Conservation (phyloP, 1,140 invertebrate genomes). For the Antheraea pernyi region DNA sequence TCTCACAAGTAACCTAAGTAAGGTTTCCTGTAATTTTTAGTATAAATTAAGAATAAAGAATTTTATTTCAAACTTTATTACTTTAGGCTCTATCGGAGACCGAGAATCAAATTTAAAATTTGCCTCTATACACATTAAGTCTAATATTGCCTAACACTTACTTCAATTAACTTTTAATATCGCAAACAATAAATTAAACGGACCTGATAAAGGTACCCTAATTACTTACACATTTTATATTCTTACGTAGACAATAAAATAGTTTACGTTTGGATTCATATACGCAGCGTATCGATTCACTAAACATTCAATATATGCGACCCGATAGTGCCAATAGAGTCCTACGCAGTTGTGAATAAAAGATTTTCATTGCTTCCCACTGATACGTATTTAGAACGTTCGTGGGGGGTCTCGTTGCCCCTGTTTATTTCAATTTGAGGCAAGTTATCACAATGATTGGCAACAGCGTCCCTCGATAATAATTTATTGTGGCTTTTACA, state of each 20-base stretch:
- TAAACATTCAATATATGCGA: constrained; percentile 16
- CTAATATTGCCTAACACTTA: not conserved
- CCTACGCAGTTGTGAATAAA: constrained; percentile 20
- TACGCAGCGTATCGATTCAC: constrained; percentile 7
- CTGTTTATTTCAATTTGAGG: not conserved
- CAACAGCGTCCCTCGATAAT: no score
- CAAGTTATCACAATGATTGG: no score
- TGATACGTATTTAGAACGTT: not conserved
- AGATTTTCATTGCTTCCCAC: constrained; percentile 13
- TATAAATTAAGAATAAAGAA: not conserved
- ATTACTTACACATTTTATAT: constrained; percentile 13
- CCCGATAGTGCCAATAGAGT: constrained; percentile 17
- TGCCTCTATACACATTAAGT: not conserved
- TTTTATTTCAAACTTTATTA: no score
- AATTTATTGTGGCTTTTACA: no score
- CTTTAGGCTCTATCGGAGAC: no score
- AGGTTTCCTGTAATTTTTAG: not conserved
- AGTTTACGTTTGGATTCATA: not conserved
- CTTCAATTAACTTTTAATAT: not conserved
- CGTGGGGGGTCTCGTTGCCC: not conserved
- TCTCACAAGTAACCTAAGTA: not conserved
- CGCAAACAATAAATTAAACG: constrained; percentile 6
- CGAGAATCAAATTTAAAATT: no score
- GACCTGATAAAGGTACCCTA: constrained; percentile 2
- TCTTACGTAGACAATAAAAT: not conserved